These are phyloP conservation scores for Gopherus flavomarginatus DNA, from an alignment of 2,113 vertebrate species.

Conservation along the genomic window DNA sequence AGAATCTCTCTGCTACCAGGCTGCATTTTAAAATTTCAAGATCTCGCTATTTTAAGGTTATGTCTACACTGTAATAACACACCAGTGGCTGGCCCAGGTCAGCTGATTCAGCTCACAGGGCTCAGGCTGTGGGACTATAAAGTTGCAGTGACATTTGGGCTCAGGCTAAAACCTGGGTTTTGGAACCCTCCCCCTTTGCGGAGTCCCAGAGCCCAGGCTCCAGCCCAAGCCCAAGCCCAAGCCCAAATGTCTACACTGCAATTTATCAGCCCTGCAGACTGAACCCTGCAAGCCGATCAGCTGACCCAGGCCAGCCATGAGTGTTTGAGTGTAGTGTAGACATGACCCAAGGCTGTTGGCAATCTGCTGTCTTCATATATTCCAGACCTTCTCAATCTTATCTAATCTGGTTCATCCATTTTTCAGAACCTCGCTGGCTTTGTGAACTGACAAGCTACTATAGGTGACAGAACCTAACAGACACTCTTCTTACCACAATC, in stretches of 20 bases:
- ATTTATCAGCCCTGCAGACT: neutral
- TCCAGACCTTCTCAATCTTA: neutral
- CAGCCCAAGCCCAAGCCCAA: neutral
- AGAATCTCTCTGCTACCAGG: neutral
- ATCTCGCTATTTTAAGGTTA: neutral
- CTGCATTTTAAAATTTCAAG: fast-evolving
- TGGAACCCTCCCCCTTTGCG: neutral
- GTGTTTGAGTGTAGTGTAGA: neutral
- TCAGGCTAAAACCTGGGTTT: neutral
- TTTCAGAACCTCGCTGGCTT: neutral
- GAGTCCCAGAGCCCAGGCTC: neutral
- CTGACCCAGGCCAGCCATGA: neutral
- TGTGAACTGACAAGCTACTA: neutral
- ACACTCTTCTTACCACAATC: neutral
- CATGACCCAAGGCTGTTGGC: neutral
- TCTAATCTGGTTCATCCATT: neutral
- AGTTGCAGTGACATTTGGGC: neutral
- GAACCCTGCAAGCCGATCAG: neutral
- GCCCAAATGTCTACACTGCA: neutral
- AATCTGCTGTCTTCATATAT: neutral
- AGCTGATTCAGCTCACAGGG: neutral
- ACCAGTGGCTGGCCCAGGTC: neutral
- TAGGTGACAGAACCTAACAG: neutral
- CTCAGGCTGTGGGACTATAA: neutral
- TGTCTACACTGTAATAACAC: neutral